A percentile compares a stretch with the other conserved stretches of the same genome.
Evolutionary conservation across 2,888 invertebrate species (phyloP).

Genomic region (Timema podura): DNA sequence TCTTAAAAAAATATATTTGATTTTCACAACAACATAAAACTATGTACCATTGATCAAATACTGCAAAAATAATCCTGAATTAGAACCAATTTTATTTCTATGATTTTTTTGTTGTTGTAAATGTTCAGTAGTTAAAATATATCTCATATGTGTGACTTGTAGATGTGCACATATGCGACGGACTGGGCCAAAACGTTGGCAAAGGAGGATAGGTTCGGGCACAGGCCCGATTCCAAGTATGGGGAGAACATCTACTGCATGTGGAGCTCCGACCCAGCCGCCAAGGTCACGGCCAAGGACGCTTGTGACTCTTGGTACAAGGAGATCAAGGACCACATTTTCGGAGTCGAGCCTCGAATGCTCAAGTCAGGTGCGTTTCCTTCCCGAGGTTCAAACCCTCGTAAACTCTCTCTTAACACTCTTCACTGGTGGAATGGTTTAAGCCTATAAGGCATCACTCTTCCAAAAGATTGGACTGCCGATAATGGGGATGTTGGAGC

Average conservation of each 20-base stretch:
- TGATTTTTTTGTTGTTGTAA: too few relatives aligned
- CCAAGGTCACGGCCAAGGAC: slow-evolving; percentile 62
- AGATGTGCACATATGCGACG: slow-evolving; percentile 59
- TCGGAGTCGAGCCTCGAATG: slow-evolving; percentile 59
- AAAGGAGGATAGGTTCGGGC: slow-evolving; percentile 58
- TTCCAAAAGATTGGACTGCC: too few relatives aligned
- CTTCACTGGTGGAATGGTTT: too few relatives aligned
- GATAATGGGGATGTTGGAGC: too few relatives aligned
- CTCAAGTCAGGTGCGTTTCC: slow-evolving; percentile 26
- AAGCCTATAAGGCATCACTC: too few relatives aligned
- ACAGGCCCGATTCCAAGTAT: slow-evolving; percentile 60
- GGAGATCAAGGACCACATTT: slow-evolving; percentile 66
- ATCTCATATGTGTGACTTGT: background rate
- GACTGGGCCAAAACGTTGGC: slow-evolving; percentile 70
- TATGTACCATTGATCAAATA: too few relatives aligned
- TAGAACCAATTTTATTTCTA: too few relatives aligned
- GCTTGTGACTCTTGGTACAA: slow-evolving; percentile 74
- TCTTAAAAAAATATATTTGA: too few relatives aligned
- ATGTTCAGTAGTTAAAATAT: too few relatives aligned
- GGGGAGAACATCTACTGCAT: slow-evolving; percentile 56
- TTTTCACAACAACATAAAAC: too few relatives aligned
- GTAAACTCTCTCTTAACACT: too few relatives aligned
- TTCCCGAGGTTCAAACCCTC: background rate
- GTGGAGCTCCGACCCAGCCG: slow-evolving; percentile 61
- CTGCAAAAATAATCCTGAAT: too few relatives aligned